phyloP scores from a whole-genome alignment of 1,140 invertebrate species.

The Drosophila nasuta region DNA sequence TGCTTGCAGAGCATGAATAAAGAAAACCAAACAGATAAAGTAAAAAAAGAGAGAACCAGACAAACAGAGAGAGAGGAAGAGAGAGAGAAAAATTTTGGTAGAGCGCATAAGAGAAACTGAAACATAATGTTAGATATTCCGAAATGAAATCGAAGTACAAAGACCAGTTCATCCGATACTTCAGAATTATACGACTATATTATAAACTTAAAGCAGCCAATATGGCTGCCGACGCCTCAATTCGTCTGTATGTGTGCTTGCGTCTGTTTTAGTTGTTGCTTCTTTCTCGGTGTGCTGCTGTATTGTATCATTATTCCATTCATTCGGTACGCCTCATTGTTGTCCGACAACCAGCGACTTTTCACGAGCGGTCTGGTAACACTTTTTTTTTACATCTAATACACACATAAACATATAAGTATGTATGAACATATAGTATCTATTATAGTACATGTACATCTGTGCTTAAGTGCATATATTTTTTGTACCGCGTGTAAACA shows the following conservation, averaged over 20 bases:
- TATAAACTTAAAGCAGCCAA: slow-evolving; percentile 40
- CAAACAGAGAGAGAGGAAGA: not conserved
- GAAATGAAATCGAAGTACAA: slow-evolving; percentile 6
- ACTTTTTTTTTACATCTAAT: slow-evolving; percentile 36
- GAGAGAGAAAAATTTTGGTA: not conserved
- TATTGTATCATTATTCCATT: slow-evolving; percentile 40
- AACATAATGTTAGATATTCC: slow-evolving; percentile 6
- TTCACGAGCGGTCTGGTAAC: slow-evolving; percentile 38
- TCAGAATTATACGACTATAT: slow-evolving; percentile 7
- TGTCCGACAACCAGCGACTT: slow-evolving; percentile 44
- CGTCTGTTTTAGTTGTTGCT: slow-evolving; percentile 65
- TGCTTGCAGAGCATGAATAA: slow-evolving; percentile 18
- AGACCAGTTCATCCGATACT: slow-evolving; percentile 34
- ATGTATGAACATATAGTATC: slow-evolving; percentile 1
- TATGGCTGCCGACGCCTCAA: slow-evolving; percentile 54
- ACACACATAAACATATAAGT: slow-evolving; percentile 28
- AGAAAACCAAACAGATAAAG: not conserved
- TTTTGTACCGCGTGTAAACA: slow-evolving; percentile 11
- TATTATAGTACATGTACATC: not conserved
- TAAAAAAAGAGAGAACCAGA: not conserved
- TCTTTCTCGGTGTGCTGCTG: slow-evolving; percentile 65
- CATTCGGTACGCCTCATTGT: slow-evolving; percentile 57
- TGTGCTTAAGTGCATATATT: slow-evolving; percentile 1
- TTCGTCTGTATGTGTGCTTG: slow-evolving; percentile 29
- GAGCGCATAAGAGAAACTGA: not conserved